Evolutionary conservation across 2,113 vertebrate species (phyloP), one percentile per base, ranked within the genome.

Genomic region (Phalacrocorax pelagicus): DNA sequence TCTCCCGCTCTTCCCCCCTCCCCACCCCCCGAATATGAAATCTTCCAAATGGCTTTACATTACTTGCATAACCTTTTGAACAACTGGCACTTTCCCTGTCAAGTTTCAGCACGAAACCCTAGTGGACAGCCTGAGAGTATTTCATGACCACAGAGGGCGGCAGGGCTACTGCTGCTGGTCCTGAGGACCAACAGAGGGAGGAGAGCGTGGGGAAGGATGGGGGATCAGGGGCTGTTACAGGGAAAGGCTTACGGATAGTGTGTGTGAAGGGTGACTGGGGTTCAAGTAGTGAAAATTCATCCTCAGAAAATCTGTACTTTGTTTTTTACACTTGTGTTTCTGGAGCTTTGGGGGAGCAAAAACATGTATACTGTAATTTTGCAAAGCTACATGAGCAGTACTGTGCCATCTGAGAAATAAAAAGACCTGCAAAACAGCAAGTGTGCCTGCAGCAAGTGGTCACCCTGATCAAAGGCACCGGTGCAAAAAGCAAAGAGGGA

Each of bases 371-470:
- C 17, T 89, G 72, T 74, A 34, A 63, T 86, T 96, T 63, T 91
- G 63, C 38, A 40, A 59, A 79, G 89, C 77, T 92, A 26, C 63
- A 17, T 6, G 83, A 92, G 55, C 89, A 78, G 8, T 59, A 5
- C 47, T 66, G 1, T 55, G 83, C 51, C 91, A 74, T 6, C 22
- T 91, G 95, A 89, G 94, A 81, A 94, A 95, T 91, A 72, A 92
- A 86, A 63, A 62, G 38, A 21, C 22, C n/a, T 59, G 61, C 18
- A 24, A 16, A 55, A 21, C 58, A 83, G 46, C 46, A 12, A 86
- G 10, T 32, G 72, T 58, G 92, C 91, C 88, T 74, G 91, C 80
- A 94, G 93, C 89, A 59, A 63, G 15, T 5, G 80, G 55, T 71
- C 86, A 81, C 72, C 21, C 47, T 21, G 4, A 73, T 38, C 67